These are phyloP conservation scores for Dicrostonyx torquatus DNA, from an alignment of 2,797 vertebrate species.

Conservation along the genomic window DNA sequence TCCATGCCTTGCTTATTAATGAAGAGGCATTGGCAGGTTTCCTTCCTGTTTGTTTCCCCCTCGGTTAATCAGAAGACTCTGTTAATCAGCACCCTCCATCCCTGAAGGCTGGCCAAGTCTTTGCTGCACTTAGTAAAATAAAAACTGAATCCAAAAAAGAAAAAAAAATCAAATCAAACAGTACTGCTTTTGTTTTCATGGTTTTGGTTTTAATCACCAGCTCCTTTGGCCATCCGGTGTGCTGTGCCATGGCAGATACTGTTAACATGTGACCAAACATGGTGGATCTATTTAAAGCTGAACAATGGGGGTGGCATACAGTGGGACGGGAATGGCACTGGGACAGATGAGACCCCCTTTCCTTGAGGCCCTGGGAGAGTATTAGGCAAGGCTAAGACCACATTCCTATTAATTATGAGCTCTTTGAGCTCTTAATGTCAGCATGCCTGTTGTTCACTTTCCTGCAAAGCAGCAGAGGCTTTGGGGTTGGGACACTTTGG, in stretches of 20 bases:
- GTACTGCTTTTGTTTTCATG: neutral
- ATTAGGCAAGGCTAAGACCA: neutral
- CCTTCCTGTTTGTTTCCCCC: neutral
- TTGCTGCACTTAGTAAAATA: neutral
- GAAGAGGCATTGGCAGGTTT: neutral
- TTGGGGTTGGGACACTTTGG: neutral
- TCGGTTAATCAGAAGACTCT: neutral
- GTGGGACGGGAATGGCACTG: neutral
- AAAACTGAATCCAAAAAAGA: neutral
- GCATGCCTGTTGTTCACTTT: neutral
- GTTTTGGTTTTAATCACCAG: neutral
- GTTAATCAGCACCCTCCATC: neutral
- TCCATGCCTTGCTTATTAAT: neutral
- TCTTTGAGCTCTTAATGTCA: neutral
- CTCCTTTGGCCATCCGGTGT: neutral
- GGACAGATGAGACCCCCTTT: neutral
- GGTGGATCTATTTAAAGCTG: neutral
- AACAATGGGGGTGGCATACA: neutral
- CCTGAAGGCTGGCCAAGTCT: neutral
- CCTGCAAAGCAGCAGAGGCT: neutral
- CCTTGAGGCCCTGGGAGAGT: neutral
- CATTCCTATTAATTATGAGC: neutral
- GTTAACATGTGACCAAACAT: neutral
- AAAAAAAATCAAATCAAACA: neutral
- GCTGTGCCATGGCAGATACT: neutral